Evolutionary conservation across 2,113 vertebrate species (phyloP).

Genomic region (Pseudonaja textilis): DNA sequence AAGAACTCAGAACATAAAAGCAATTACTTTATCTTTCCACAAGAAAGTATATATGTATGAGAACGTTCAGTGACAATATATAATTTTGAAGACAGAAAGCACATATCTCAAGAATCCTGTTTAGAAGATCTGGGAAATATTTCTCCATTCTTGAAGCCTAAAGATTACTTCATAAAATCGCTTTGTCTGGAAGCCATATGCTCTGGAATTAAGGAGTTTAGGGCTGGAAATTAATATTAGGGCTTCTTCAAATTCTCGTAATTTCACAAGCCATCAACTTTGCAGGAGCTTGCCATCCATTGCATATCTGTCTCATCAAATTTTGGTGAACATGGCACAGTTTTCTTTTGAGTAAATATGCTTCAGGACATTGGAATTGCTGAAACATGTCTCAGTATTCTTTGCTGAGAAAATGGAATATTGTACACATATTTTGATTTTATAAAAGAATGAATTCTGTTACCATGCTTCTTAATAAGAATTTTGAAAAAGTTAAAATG

Average conservation of each 20-base stretch:
- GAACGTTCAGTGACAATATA: no score
- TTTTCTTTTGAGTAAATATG: background rate
- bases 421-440: background rate
- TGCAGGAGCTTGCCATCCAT: background rate
- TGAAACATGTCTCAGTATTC: background rate
- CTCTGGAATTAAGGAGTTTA: background rate
- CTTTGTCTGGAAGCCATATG: background rate
- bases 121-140: background rate
- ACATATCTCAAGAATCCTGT: background rate
- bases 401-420: background rate
- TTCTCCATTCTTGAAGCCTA: background rate
- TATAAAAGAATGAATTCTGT: background rate
- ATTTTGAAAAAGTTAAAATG: background rate
- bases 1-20: background rate
- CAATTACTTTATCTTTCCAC: background rate
- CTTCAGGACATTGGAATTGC: background rate
- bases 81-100: background rate
- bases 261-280: background rate
- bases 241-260: background rate
- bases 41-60: background rate
- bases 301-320: background rate
- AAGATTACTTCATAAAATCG: background rate
- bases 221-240: background rate
- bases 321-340: background rate
- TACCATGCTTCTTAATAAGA: background rate